Base-by-base conservation (phyloP, 2,797 vertebrate genomes). In the Sebastes diaconus region DNA sequence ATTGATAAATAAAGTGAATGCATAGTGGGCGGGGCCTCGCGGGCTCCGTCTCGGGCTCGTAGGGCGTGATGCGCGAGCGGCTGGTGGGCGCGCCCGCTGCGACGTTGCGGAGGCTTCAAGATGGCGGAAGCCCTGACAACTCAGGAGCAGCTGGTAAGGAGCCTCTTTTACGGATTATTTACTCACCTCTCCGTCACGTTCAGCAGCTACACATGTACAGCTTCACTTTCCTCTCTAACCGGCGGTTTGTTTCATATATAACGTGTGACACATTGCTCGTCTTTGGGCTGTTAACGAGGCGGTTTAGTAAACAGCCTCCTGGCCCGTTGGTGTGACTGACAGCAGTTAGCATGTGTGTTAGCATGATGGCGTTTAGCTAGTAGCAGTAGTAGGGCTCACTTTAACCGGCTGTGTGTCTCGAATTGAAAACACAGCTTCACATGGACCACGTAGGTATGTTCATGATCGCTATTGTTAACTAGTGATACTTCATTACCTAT, bases 101-200 rank as follows among this genome's bases (percentile, higher is more conserved):
- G 95, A 95, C 94, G 96, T 94, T 95, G 95, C 94, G 88, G 93
- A 95, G 96, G 95, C 95, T 96, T 95, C 95, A 97, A 97, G 95
- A 97, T 97, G 96, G 96, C 96, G 96, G 96, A 96, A 96, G 95
- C 96, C 95, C 93, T 96, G 95, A 96, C 96, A 94, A 92, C 93
- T 94, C 95, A 95, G 94, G 96, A 97, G 94, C 95, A 96, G 93
- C 95, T 95, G 95, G 96, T 97, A 95, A 96, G 96, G 72, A 16
- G 67, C 84, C 68, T 90, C 77, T 92, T 88, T 88, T 65, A 78
- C 68, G 27, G 39, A 69, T 71, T 84, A 79, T 83, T 50, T 10
- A 25, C 24, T 36, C 16, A n/a, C 22, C 9, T 67, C 11, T 1
- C 34, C 3, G 0, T 25, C 7, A 6, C 8, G 3, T 71, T 67